Conservation (phyloP, 1,140 invertebrate genomes). For the Caenorhabditis tropicalis region DNA sequence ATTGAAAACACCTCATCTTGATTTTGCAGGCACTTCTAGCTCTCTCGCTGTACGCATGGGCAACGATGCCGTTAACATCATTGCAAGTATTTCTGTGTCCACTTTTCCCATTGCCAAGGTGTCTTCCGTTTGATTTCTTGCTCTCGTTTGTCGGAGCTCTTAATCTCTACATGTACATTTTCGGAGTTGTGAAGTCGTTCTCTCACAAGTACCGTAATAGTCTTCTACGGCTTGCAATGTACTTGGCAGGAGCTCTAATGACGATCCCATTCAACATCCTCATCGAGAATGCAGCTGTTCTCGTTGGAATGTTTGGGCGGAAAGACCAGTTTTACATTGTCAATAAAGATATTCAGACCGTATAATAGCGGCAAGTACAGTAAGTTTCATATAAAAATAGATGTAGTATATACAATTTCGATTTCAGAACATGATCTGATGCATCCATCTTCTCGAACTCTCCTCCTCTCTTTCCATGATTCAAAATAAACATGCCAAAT, state of each 20-base stretch:
- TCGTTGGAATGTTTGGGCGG: slow-evolving; percentile 68
- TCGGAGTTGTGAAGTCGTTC: slow-evolving; percentile 71
- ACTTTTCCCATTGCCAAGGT: slow-evolving; percentile 66
- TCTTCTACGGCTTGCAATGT: slow-evolving; percentile 63
- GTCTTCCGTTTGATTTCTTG: slow-evolving; percentile 63
- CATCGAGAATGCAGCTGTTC: slow-evolving; percentile 71
- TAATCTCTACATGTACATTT: slow-evolving; percentile 72
- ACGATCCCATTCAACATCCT: slow-evolving; percentile 71
- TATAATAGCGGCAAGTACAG: slow-evolving; percentile 38
- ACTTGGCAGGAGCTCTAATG: slow-evolving; percentile 66
- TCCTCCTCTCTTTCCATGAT: slow-evolving; percentile 1
- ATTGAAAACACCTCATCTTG: not conserved
- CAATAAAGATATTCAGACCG: slow-evolving; percentile 57
- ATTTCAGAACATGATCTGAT: slow-evolving; percentile 37
- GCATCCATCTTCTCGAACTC: not conserved
- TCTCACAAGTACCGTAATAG: slow-evolving; percentile 70
- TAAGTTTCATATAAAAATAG: not conserved
- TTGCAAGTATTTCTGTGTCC: slow-evolving; percentile 68
- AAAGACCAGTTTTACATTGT: slow-evolving; percentile 71
- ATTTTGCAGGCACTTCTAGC: slow-evolving; percentile 80
- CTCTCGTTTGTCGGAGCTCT: slow-evolving; percentile 72
- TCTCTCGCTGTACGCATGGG: slow-evolving; percentile 92
- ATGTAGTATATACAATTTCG: not conserved
- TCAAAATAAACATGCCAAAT: slow-evolving; percentile 8
- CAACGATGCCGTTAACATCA: slow-evolving; percentile 81